phyloP scores from a whole-genome alignment of 2,888 invertebrate species.

The Ochlodes sylvanus region DNA sequence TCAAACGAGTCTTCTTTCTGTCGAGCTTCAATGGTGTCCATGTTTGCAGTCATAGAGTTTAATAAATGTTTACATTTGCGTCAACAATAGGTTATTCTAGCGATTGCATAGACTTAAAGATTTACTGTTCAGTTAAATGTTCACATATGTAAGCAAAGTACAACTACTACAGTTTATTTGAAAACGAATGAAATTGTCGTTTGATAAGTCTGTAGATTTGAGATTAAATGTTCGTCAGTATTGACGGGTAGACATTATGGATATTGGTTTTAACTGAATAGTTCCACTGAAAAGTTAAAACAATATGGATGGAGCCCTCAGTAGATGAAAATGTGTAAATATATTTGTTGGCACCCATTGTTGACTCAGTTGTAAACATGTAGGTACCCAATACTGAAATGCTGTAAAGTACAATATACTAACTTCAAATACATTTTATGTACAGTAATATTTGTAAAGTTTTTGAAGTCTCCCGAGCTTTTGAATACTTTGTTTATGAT shows the following conservation, averaged over 20 bases:
- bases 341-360: neutral
- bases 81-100: neutral
- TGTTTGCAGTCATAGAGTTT: constrained; percentile 21
- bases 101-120: too few species aligned
- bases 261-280: too few species aligned
- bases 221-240: too few species aligned
- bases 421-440: constrained; percentile 13
- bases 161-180: too few species aligned
- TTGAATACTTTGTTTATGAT: constrained; percentile 22
- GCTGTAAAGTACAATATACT: constrained; percentile 25
- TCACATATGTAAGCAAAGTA: too few species aligned
- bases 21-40: constrained; percentile 25
- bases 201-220: too few species aligned
- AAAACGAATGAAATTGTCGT: too few species aligned
- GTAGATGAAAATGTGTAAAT: too few species aligned
- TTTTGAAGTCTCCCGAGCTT: constrained; percentile 26
- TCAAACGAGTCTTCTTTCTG: constrained; percentile 25
- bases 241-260: too few species aligned
- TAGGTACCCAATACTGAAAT: neutral
- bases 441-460: constrained; percentile 25
- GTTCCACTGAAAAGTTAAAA: too few species aligned
- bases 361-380: neutral
- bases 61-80: neutral
- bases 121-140: too few species aligned
- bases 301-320: too few species aligned